Evolutionary conservation across 2,797 vertebrate species (phyloP).

Genomic region (Rhabdophis nuchalis): DNA sequence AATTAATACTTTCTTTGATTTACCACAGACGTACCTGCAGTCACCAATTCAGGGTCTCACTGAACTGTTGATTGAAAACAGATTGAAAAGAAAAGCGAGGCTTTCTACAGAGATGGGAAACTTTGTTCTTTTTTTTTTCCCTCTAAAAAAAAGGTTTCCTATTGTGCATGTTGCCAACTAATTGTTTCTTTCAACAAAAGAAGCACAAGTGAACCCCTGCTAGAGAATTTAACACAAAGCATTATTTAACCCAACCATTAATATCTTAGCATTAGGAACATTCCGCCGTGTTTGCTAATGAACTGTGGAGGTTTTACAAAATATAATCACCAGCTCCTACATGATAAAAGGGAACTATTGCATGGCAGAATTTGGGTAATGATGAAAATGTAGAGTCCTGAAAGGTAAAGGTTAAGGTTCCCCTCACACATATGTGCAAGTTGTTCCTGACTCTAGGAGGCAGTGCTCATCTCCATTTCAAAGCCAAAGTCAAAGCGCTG

Average conservation of each 20-base stretch:
- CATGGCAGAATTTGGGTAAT: too few species aligned
- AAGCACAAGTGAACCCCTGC: background rate
- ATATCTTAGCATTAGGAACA: background rate
- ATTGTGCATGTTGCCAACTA: background rate
- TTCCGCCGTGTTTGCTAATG: background rate
- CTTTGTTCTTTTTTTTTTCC: background rate
- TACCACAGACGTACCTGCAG: background rate
- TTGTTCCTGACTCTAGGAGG: too few species aligned
- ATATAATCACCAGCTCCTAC: background rate
- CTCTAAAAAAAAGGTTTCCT: background rate
- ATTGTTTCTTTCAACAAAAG: background rate
- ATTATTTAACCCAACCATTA: background rate
- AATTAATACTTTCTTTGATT: background rate
- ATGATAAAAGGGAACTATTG: background rate
- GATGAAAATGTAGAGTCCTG: background rate
- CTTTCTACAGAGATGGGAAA: background rate
- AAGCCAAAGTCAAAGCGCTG: too few species aligned
- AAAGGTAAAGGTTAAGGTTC: too few species aligned
- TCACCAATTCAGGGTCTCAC: background rate
- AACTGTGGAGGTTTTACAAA: background rate
- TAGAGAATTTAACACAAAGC: background rate
- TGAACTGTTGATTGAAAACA: background rate
- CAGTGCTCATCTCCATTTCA: too few species aligned
- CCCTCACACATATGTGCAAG: too few species aligned
- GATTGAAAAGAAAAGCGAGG: constrained; percentile 33